Conservation (phyloP, 2,797 vertebrate species). For the Vultur gryphus region DNA sequence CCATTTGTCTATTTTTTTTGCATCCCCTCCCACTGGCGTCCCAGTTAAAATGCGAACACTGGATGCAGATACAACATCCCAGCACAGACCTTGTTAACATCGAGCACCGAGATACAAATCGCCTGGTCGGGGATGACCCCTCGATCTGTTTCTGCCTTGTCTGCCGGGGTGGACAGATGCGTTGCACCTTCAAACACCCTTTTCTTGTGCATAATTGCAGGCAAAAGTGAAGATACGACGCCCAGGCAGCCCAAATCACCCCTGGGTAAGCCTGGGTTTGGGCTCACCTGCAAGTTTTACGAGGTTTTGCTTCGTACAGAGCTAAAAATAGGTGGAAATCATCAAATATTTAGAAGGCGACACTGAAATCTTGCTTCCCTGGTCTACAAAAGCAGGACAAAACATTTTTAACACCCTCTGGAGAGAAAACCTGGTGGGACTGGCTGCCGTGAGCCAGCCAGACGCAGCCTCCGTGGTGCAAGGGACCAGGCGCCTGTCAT, state of each 20-base stretch:
- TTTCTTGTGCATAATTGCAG: neutral
- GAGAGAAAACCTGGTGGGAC: neutral
- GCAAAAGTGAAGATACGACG: neutral
- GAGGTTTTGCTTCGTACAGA: neutral
- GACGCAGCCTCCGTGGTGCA: neutral
- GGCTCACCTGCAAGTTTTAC: neutral
- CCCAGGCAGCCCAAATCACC: neutral
- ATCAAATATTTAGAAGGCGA: neutral
- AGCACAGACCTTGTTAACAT: neutral
- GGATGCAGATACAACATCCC: neutral
- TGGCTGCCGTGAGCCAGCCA: neutral
- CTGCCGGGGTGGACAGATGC: neutral
- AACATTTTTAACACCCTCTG: neutral
- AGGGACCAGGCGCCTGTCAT: neutral
- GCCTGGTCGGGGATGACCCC: neutral
- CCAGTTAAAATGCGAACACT: neutral
- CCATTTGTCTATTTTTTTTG: neutral
- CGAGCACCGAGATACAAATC: accelerated
- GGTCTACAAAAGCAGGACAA: neutral
- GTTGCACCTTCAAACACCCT: neutral
- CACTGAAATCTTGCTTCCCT: neutral
- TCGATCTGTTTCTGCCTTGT: neutral
- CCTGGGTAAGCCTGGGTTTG: neutral
- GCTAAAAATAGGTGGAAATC: neutral
- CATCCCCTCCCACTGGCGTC: neutral